Evolutionary conservation across 2,797 vertebrate species (phyloP).

Genomic region (Eurystomus glaucurus): DNA sequence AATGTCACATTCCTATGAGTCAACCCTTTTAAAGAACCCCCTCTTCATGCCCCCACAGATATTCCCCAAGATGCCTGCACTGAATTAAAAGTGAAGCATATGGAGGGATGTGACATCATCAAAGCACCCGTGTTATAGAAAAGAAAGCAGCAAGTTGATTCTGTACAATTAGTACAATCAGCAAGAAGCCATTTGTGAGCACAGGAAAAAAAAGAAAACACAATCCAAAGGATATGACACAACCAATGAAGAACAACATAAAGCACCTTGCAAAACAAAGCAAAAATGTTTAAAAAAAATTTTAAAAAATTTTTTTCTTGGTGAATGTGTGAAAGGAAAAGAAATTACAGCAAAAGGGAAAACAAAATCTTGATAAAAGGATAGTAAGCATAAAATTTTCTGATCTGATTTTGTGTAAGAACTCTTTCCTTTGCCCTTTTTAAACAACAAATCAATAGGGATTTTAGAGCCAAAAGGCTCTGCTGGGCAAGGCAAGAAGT

Average conservation of each 20-base stretch:
- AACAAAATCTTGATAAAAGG: conserved; percentile 79
- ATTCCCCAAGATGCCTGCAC: conserved; percentile 71
- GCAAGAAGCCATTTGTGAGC: conserved; percentile 69
- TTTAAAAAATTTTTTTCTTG: background rate
- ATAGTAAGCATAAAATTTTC: conserved; percentile 79
- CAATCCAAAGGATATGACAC: conserved; percentile 67
- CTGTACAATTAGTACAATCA: conserved; percentile 84
- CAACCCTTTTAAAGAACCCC: conserved; percentile 74
- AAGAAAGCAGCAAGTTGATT: conserved; percentile 84
- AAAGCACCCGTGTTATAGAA: conserved; percentile 84
- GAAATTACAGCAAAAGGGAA: conserved; percentile 81
- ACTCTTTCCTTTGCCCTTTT: conserved; percentile 86
- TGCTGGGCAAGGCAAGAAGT: conserved; percentile 86
- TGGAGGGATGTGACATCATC: conserved; percentile 87
- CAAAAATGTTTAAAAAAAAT: conserved; percentile 57
- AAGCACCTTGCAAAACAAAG: conserved; percentile 84
- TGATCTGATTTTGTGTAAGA: conserved; percentile 78
- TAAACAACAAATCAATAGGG: background rate
- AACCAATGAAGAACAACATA: conserved; percentile 84
- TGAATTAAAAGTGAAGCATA: conserved; percentile 79
- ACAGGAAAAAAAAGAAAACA: conserved; percentile 78
- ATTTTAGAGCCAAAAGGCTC: conserved; percentile 28
- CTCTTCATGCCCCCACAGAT: conserved; percentile 82
- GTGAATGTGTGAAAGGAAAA: conserved; percentile 74
- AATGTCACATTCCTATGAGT: conserved; percentile 87